phyloP scores from a whole-genome alignment of 2,888 invertebrate species.

The Latheticus oryzae region DNA sequence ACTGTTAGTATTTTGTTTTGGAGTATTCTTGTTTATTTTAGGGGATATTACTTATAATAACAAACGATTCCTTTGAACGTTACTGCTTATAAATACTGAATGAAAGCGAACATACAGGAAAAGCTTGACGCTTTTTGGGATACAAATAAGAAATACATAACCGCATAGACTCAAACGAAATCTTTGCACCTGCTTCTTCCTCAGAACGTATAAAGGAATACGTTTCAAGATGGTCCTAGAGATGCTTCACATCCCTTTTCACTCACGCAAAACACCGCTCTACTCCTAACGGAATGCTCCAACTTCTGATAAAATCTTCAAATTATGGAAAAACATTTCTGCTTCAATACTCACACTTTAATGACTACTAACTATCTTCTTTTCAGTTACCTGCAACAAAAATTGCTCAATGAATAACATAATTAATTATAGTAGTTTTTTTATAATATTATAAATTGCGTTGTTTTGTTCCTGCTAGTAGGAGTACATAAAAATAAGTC shows the following conservation, averaged over 20 bases:
- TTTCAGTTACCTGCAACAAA: conserved; percentile 28
- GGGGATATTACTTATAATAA: conserved; percentile 42
- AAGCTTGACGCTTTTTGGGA: conserved; percentile 34
- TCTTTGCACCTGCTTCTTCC: conserved; percentile 34
- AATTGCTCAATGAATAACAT: too few relatives aligned
- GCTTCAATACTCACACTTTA: conserved; percentile 3
- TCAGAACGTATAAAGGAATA: conserved; percentile 33
- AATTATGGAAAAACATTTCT: conserved; percentile 13
- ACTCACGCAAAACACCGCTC: conserved; percentile 19
- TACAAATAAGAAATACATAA: conserved; percentile 41
- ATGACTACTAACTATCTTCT: too few relatives aligned
- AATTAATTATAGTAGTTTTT: too few relatives aligned
- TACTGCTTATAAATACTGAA: conserved; percentile 42
- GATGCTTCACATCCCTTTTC: conserved; percentile 30
- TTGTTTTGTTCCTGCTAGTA: too few relatives aligned
- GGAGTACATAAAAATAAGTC: too few relatives aligned
- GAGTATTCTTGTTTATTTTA: conserved; percentile 39
- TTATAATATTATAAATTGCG: too few relatives aligned
- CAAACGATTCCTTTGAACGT: conserved; percentile 42
- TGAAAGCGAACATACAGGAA: conserved; percentile 42
- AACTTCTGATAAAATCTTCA: conserved; percentile 24
- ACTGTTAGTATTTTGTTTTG: conserved; percentile 36
- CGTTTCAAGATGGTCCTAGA: conserved; percentile 33
- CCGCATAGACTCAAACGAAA: conserved; percentile 38
- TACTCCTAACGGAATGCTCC: conserved; percentile 23